phyloP scores from a whole-genome alignment of 2,797 vertebrate species.

The Rousettus madagascariensis region DNA sequence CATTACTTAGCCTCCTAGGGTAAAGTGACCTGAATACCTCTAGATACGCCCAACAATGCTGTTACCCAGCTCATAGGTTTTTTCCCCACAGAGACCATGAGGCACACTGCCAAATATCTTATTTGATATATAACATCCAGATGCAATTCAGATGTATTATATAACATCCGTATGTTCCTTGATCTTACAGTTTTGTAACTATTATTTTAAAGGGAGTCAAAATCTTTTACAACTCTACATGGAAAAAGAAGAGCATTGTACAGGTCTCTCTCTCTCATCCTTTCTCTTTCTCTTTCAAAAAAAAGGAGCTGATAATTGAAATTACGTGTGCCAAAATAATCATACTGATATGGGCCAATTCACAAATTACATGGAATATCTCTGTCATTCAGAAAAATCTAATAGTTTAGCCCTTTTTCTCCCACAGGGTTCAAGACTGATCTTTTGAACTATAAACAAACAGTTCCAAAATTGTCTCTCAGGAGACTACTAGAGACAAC shows the following conservation, averaged over 20 bases:
- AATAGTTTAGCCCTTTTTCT: not conserved
- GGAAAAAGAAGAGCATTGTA: not conserved
- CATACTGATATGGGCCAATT: not conserved
- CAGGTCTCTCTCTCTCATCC: not conserved
- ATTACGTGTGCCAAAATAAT: not conserved
- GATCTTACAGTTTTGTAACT: not conserved
- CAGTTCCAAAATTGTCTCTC: not conserved
- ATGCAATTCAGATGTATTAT: not conserved
- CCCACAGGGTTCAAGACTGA: not conserved
- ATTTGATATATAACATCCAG: not conserved
- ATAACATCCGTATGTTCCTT: not conserved
- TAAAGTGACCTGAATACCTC: not conserved
- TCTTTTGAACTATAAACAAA: not conserved
- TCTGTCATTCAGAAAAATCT: not conserved
- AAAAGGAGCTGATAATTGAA: not conserved
- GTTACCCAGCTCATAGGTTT: not conserved
- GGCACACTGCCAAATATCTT: not conserved
- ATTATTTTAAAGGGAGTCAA: slow-evolving; percentile 3
- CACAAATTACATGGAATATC: not conserved
- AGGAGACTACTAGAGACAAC: not conserved
- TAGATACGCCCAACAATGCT: not conserved
- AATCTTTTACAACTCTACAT: not conserved
- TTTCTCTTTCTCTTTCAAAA: not conserved
- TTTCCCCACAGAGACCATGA: not conserved
- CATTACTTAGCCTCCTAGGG: not conserved